Percentiles rank a stretch among this genome's conserved stretches.
phyloP scores from a whole-genome alignment of 1,140 invertebrate genomes.

The Samia ricini region DNA sequence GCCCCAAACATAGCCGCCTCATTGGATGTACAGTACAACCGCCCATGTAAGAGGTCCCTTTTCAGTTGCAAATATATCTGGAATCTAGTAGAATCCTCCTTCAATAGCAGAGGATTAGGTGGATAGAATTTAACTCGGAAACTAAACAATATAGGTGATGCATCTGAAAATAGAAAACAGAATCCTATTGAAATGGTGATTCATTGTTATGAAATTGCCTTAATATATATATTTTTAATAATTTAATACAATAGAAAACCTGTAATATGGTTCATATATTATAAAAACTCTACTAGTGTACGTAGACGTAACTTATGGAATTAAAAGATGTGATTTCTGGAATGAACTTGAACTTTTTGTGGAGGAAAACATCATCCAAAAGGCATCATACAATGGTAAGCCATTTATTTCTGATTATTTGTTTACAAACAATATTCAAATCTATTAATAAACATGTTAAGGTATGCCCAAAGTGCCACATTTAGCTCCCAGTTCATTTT shows the following conservation, averaged over 20 bases:
- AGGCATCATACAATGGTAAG: too few species aligned
- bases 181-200: too few species aligned
- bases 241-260: background rate
- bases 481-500: too few species aligned
- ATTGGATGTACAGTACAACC: constrained; percentile 92
- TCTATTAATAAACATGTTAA: too few species aligned
- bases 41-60: constrained; percentile 95
- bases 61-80: constrained; percentile 96
- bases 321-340: too few species aligned
- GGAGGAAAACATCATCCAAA: too few species aligned
- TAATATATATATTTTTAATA: background rate
- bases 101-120: constrained; percentile 88
- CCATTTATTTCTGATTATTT: too few species aligned
- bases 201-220: background rate
- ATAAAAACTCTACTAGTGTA: too few species aligned
- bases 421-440: too few species aligned
- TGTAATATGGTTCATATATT: background rate
- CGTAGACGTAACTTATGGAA: too few species aligned
- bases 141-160: constrained; percentile 92
- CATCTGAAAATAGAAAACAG: constrained; percentile 79
- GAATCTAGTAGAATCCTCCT: constrained; percentile 93
- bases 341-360: too few species aligned
- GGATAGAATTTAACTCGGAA: constrained; percentile 97
- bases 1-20: constrained; percentile 94
- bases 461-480: too few species aligned